A percentile compares a stretch with the other conserved stretches of the same genome.
Evolutionary conservation across 2,113 vertebrate genomes (phyloP).

Genomic region (Neogobius melanostomus): DNA sequence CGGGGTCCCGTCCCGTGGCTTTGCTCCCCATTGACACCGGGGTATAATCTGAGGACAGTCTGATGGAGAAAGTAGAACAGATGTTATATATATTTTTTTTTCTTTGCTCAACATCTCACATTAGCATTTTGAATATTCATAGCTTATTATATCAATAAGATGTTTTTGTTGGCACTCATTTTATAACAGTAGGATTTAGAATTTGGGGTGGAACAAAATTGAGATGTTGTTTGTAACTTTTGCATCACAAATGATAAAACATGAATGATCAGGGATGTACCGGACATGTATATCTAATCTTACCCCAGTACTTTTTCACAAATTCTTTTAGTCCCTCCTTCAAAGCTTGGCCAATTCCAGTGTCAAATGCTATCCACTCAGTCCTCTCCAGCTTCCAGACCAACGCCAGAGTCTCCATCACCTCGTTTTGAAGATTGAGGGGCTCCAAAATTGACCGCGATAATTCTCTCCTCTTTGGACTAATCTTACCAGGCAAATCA

Average conservation of each 20-base stretch:
- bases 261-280: no score
- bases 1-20: slow-evolving; percentile 71
- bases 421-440: slow-evolving; percentile 62
- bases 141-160: no score
- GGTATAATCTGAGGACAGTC: slow-evolving; percentile 86
- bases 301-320: slow-evolving; percentile 81
- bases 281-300: slow-evolving; percentile 5
- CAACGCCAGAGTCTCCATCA: slow-evolving; percentile 72
- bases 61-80: slow-evolving; percentile 46
- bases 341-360: slow-evolving; percentile 68
- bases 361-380: slow-evolving; percentile 66
- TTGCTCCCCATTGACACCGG: slow-evolving; percentile 87
- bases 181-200: no score
- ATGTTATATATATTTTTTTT: no score
- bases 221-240: no score
- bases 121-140: no score
- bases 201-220: no score
- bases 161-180: no score
- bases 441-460: slow-evolving; percentile 61
- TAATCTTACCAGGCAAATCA: slow-evolving; percentile 48
- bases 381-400: slow-evolving; percentile 71
- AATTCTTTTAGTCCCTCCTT: slow-evolving; percentile 75
- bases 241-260: no score
- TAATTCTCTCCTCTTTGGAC: slow-evolving; percentile 74
- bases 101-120: background rate